Percentiles rank a stretch among this genome's conserved stretches.
Evolutionary conservation across 2,888 invertebrate genomes (phyloP).

Genomic region (Leistus spinibarbis): DNA sequence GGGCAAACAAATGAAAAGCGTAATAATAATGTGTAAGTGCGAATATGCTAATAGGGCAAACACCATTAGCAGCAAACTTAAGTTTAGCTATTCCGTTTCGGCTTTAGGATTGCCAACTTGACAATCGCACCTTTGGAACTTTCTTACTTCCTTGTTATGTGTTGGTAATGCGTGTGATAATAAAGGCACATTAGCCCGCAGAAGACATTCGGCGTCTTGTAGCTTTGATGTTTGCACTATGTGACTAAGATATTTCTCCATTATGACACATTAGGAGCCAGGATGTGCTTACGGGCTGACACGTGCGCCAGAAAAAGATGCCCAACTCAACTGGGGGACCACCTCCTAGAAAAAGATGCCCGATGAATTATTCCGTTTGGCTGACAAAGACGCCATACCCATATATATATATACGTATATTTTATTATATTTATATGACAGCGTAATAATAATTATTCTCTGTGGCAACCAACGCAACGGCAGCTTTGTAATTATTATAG

Average conservation of each 20-base stretch:
- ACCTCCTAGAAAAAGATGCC: conserved; percentile 18
- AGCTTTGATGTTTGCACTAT: conserved; percentile 25
- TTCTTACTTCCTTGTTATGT: conserved; percentile 38
- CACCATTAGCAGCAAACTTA: conserved; percentile 56
- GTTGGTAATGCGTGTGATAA: conserved; percentile 35
- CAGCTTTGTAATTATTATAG: too few species aligned
- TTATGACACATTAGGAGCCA: conserved; percentile 31
- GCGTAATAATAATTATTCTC: too few species aligned
- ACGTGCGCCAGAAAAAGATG: conserved; percentile 16
- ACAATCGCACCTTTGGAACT: conserved; percentile 38
- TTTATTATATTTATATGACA: background rate
- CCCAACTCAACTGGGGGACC: conserved; percentile 12
- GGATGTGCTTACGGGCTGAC: conserved; percentile 20
- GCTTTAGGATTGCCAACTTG: conserved; percentile 47
- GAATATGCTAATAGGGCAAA: conserved; percentile 39
- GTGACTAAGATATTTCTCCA: conserved; percentile 35
- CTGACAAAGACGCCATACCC: background rate
- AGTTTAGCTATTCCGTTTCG: conserved; percentile 58
- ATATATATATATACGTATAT: background rate
- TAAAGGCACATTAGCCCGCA: conserved; percentile 36
- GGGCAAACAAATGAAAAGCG: background rate
- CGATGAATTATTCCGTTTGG: conserved; percentile 36
- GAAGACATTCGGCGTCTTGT: background rate
- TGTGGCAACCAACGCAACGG: too few species aligned
- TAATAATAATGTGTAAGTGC: background rate